These are phyloP conservation scores for Meleagris gallopavo DNA, from an alignment of 2,113 vertebrate genomes.

Conservation along the genomic window DNA sequence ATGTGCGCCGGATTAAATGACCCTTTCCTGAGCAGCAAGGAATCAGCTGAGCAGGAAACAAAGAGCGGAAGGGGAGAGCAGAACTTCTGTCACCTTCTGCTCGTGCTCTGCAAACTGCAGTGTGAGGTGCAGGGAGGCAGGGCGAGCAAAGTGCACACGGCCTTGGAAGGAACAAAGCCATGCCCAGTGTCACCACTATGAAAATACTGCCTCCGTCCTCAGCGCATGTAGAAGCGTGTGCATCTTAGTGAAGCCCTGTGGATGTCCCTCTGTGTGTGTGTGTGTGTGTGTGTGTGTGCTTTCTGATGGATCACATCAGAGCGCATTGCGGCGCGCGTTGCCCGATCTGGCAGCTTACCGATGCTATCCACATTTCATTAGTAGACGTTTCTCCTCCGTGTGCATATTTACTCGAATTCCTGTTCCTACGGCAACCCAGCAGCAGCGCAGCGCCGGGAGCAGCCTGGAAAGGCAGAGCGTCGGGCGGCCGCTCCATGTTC, in stretches of 20 bases:
- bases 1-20: fast-evolving
- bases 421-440: conserved; percentile 92
- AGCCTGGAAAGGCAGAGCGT: conserved; percentile 82
- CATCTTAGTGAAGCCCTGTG: not conserved
- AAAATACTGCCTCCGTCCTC: conserved; percentile 48
- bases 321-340: conserved; percentile 44
- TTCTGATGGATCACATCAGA: conserved; percentile 47
- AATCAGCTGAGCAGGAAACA: not conserved
- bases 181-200: conserved; percentile 31
- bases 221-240: not conserved
- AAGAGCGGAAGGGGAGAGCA: fast-evolving
- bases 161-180: conserved; percentile 18
- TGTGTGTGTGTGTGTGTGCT: conserved; percentile 2
- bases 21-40: fast-evolving
- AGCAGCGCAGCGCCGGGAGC: conserved; percentile 77
- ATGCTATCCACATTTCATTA: conserved; percentile 87
- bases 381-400: conserved; percentile 88
- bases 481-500: conserved; percentile 87
- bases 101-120: not conserved
- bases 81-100: not conserved
- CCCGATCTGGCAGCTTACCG: conserved; percentile 77
- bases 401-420: conserved; percentile 89
- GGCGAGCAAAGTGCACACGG: fast-evolving
- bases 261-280: not conserved
- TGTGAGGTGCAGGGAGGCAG: fast-evolving